phyloP scores from a whole-genome alignment of 1,140 invertebrate genomes.

The Drosophila simulans region DNA sequence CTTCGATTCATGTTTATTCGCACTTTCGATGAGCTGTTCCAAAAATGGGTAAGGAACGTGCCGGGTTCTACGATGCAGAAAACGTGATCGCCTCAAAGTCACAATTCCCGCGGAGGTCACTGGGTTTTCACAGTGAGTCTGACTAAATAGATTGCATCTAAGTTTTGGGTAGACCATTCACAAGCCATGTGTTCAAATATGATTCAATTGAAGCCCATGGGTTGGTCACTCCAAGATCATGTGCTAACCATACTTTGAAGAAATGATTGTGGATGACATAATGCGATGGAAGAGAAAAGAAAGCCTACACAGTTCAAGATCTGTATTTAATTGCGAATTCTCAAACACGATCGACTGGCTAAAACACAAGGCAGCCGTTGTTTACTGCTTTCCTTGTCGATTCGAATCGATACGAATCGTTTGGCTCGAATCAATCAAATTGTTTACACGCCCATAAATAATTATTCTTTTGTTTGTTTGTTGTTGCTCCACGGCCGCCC shows the following conservation, averaged over 20 bases:
- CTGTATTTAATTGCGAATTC: slow-evolving; percentile 26
- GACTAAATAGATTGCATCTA: slow-evolving; percentile 8
- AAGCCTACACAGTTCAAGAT: slow-evolving; percentile 22
- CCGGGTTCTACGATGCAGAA: slow-evolving; percentile 30
- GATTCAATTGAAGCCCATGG: neutral
- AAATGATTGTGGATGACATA: slow-evolving; percentile 25
- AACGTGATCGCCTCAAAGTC: slow-evolving; percentile 36
- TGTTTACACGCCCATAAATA: slow-evolving; percentile 66
- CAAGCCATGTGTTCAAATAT: slow-evolving; percentile 10
- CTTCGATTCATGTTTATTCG: slow-evolving; percentile 41
- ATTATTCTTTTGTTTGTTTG: slow-evolving; percentile 51
- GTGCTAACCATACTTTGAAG: neutral
- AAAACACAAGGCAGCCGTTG: slow-evolving; percentile 35
- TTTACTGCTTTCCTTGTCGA: slow-evolving; percentile 43
- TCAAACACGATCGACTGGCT: slow-evolving; percentile 32
- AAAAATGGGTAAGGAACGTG: slow-evolving; percentile 26
- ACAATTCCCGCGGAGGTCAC: slow-evolving; percentile 17
- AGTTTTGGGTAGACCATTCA: slow-evolving; percentile 2
- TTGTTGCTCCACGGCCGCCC: slow-evolving; percentile 8
- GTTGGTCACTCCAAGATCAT: neutral
- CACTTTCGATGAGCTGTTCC: slow-evolving; percentile 29
- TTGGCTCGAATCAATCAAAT: slow-evolving; percentile 53
- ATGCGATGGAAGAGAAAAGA: slow-evolving; percentile 38
- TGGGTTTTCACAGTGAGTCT: neutral
- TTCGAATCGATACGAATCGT: slow-evolving; percentile 13